Evolutionary conservation across 2,113 vertebrate genomes (phyloP).

Genomic region (Caretta caretta): DNA sequence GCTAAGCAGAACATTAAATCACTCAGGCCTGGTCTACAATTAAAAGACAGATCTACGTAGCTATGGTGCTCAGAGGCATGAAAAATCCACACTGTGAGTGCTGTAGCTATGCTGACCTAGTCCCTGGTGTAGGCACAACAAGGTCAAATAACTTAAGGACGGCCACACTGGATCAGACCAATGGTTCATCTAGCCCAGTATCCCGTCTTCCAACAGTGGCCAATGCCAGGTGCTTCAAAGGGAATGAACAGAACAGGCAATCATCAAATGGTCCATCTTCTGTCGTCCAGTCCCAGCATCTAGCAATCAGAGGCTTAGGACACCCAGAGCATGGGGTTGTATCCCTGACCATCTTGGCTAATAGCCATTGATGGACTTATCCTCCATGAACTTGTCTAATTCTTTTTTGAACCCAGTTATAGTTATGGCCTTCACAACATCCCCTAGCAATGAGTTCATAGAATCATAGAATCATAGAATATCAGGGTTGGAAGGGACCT

Average conservation of each 20-base stretch:
- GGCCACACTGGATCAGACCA: too few species aligned
- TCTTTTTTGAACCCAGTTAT: not conserved
- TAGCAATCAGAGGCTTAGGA: not conserved
- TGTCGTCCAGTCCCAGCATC: not conserved
- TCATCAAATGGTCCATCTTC: not conserved
- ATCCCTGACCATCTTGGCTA: not conserved
- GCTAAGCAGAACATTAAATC: not conserved
- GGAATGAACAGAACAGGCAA: not conserved
- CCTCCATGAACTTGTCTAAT: not conserved
- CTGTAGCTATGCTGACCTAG: too few species aligned
- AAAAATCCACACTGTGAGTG: too few species aligned
- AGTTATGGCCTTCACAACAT: not conserved
- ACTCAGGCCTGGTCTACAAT: not conserved
- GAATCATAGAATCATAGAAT: too few species aligned
- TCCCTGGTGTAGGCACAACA: too few species aligned
- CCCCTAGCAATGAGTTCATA: not conserved
- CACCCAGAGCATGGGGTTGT: not conserved
- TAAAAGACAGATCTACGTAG: too few species aligned
- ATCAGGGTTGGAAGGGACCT: too few species aligned
- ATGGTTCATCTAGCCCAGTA: too few species aligned
- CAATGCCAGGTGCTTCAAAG: not conserved
- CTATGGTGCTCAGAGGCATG: too few species aligned
- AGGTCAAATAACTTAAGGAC: too few species aligned
- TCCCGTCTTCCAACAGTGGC: too few species aligned
- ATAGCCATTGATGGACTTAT: not conserved